A percentile compares a stretch with the other conserved stretches of the same genome.
Conservation (phyloP, 1,140 invertebrate species). For the Rhyacophila brunnea region DNA sequence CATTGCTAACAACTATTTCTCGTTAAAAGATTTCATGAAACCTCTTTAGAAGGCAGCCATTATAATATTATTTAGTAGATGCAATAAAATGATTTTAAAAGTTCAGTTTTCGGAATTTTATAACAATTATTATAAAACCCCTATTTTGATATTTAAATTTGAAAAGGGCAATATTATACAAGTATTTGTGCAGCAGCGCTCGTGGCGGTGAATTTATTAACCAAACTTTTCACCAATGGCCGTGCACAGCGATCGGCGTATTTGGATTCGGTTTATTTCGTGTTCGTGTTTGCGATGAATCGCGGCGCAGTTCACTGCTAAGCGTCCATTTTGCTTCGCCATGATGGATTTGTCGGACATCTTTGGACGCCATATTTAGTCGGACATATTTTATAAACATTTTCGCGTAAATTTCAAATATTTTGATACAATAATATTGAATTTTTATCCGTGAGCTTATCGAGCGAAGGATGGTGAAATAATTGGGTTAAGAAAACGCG, state of each 20-base stretch:
- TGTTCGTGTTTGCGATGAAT: neutral
- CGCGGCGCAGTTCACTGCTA: constrained; percentile 18
- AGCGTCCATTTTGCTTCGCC: constrained; percentile 56
- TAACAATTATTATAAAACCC: too few species aligned
- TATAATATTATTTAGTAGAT: too few species aligned
- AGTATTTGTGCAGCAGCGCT: neutral
- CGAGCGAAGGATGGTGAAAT: constrained; percentile 8
- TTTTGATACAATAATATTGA: constrained; percentile 50
- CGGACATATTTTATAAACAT: constrained; percentile 59
- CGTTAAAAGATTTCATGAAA: too few species aligned
- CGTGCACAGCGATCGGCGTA: constrained; percentile 1
- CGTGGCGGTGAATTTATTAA: neutral
- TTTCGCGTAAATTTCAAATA: constrained; percentile 59
- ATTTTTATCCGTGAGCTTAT: constrained; percentile 46
- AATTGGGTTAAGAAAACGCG: constrained; percentile 8
- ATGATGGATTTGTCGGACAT: constrained; percentile 58
- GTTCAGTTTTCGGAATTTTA: too few species aligned
- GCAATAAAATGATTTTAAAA: too few species aligned
- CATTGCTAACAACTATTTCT: too few species aligned
- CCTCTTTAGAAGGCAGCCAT: too few species aligned
- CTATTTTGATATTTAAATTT: too few species aligned
- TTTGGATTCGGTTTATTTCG: constrained; percentile 1
- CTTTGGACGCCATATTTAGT: constrained; percentile 59
- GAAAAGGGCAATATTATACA: too few species aligned
- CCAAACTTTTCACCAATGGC: neutral